These are phyloP conservation scores for Drosophila kohkoa DNA, from an alignment of 1,140 invertebrate species.

Conservation along the genomic window DNA sequence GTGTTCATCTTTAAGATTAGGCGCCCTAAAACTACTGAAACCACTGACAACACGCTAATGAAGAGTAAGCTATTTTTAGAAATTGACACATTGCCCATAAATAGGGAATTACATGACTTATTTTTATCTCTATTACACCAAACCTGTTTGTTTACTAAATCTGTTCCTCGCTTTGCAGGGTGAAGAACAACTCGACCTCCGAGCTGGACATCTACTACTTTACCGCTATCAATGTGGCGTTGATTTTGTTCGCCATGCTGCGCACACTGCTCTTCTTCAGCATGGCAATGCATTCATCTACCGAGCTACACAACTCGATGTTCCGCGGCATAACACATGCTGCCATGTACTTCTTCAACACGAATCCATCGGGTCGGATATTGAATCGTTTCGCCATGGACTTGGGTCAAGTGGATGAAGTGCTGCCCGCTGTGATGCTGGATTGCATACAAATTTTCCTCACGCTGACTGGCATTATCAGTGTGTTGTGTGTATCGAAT, in stretches of 20 bases:
- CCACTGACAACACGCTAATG: no score
- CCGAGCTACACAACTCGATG: conserved; percentile 83
- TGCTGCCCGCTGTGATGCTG: conserved; percentile 86
- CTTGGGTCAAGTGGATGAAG: conserved; percentile 86
- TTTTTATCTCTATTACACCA: no score
- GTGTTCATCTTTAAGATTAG: no score
- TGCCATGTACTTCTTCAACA: conserved; percentile 92
- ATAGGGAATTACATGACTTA: no score
- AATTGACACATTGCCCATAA: no score
- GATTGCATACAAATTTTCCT: conserved; percentile 92
- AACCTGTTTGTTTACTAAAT: background rate
- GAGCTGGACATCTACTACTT: conserved; percentile 82
- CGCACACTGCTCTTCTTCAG: conserved; percentile 88
- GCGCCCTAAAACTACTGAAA: no score
- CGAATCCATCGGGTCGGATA: conserved; percentile 90
- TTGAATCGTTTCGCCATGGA: conserved; percentile 92
- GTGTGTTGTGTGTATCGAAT: conserved; percentile 91
- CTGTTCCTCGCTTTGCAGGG: conserved; percentile 85
- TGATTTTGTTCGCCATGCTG: conserved; percentile 87
- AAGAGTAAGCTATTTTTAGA: no score
- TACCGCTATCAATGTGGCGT: conserved; percentile 87
- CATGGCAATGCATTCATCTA: conserved; percentile 90
- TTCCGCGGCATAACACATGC: conserved; percentile 80
- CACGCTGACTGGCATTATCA: conserved; percentile 90
- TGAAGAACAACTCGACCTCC: conserved; percentile 60